A percentile compares a stretch with the other conserved stretches of the same genome.
These are phyloP conservation scores for Neoaliturus tenellus DNA, from an alignment of 2,888 invertebrate genomes.

Conservation along the genomic window DNA sequence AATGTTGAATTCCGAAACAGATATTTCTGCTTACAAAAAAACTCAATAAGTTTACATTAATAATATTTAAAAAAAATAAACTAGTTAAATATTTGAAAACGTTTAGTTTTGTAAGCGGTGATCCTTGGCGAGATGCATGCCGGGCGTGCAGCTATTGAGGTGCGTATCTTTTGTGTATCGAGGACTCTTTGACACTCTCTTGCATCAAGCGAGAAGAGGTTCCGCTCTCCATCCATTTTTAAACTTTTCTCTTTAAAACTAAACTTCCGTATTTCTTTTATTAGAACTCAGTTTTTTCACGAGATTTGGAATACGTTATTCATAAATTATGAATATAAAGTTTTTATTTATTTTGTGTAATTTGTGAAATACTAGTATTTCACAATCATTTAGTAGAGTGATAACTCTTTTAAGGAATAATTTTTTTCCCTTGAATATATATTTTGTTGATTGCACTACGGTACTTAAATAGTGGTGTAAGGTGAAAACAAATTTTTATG, in stretches of 20 bases:
- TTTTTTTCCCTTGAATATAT: not conserved
- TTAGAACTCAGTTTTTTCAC: not conserved
- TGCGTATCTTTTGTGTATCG: not conserved
- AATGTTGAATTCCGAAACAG: too few species aligned
- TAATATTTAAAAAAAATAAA: too few species aligned
- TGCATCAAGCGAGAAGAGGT: not conserved
- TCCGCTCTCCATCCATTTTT: constrained; percentile 12
- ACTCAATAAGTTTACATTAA: too few species aligned
- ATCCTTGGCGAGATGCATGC: not conserved
- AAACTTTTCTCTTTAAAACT: constrained; percentile 17
- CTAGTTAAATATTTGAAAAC: too few species aligned
- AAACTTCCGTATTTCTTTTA: constrained; percentile 9
- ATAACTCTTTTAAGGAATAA: not conserved
- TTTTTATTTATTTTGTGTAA: not conserved
- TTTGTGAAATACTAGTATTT: too few species aligned
- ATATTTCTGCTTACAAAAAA: too few species aligned
- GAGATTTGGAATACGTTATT: not conserved
- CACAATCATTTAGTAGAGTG: too few species aligned
- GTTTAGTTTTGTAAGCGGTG: too few species aligned
- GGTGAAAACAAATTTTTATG: too few species aligned
- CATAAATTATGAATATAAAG: not conserved
- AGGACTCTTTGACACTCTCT: constrained; percentile 1
- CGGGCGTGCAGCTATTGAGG: constrained; percentile 6
- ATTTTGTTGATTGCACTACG: not conserved
- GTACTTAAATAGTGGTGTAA: too few species aligned